A percentile compares a stretch with the other conserved stretches of the same genome.
These are phyloP conservation scores for Lutjanus argentimaculatus DNA, from an alignment of 2,797 vertebrate species.

Conservation along the genomic window DNA sequence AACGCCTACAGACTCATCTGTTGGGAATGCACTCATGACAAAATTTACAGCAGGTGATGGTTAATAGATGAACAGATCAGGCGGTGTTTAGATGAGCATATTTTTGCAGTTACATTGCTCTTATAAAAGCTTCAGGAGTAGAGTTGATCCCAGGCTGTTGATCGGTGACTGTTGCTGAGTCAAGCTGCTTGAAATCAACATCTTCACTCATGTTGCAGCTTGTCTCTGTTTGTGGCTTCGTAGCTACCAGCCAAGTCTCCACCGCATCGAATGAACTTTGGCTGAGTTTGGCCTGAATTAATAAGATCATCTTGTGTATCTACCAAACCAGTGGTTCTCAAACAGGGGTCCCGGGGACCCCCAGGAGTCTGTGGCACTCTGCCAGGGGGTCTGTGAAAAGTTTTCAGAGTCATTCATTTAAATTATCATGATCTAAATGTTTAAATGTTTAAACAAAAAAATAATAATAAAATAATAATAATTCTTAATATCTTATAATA, in stretches of 20 bases:
- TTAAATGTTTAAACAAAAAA: too few relatives aligned
- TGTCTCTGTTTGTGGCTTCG: constrained; percentile 21
- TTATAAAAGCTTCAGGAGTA: background rate
- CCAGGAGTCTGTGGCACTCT: too few relatives aligned
- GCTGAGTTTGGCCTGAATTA: background rate
- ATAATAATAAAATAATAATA: too few relatives aligned
- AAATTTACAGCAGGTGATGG: background rate
- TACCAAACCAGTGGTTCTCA: background rate
- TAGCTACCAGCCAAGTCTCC: constrained; percentile 17
- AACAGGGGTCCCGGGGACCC: too few relatives aligned
- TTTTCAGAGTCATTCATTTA: too few relatives aligned
- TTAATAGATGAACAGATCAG: background rate
- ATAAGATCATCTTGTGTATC: background rate
- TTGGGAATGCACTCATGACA: constrained; percentile 5
- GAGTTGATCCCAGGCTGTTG: constrained; percentile 2
- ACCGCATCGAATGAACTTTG: constrained; percentile 10
- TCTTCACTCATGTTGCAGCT: constrained; percentile 44
- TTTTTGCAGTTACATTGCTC: background rate
- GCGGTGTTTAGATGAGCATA: background rate
- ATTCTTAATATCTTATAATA: too few relatives aligned
- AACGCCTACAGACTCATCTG: constrained; percentile 15
- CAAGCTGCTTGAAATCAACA: constrained; percentile 11
- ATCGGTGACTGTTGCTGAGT: background rate
- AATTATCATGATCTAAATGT: too few relatives aligned
- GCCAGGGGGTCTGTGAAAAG: too few relatives aligned